phyloP scores from a whole-genome alignment of 2,797 vertebrate species.

The Melanotaenia trifasciata region DNA sequence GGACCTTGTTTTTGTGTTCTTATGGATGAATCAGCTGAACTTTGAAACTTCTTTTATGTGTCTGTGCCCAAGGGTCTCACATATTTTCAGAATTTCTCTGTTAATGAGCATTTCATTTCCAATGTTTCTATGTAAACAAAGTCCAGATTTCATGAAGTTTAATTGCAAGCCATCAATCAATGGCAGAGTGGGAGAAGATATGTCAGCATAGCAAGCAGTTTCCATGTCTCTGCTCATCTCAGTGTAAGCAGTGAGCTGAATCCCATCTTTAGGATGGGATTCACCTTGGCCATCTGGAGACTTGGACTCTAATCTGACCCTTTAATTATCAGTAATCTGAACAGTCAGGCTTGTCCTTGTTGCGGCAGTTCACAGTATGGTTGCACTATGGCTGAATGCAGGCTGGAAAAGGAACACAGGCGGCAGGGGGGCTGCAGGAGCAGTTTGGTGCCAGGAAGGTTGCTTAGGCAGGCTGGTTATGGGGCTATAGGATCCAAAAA shows the following conservation, averaged over 20 bases:
- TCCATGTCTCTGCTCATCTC: slow-evolving; percentile 5
- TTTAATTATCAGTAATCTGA: slow-evolving; percentile 79
- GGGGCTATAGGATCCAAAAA: slow-evolving; percentile 26
- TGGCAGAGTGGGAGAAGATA: background rate
- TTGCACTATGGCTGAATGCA: slow-evolving; percentile 20
- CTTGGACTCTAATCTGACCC: slow-evolving; percentile 67
- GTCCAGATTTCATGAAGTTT: slow-evolving; percentile 15
- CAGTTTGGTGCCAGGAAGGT: slow-evolving; percentile 38
- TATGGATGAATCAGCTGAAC: slow-evolving; percentile 2
- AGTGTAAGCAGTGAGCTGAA: slow-evolving; percentile 34
- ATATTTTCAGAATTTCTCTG: background rate
- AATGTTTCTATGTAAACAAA: slow-evolving; percentile 18
- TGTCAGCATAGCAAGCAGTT: slow-evolving; percentile 7
- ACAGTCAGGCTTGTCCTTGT: slow-evolving; percentile 54
- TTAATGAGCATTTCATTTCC: background rate
- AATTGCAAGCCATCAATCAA: slow-evolving; percentile 23
- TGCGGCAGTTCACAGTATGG: slow-evolving; percentile 28
- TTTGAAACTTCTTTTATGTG: background rate
- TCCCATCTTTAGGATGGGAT: slow-evolving; percentile 48
- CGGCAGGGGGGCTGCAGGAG: slow-evolving; percentile 5
- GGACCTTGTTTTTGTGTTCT: background rate
- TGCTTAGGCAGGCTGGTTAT: slow-evolving; percentile 46
- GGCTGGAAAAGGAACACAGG: slow-evolving; percentile 28
- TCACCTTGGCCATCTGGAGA: slow-evolving; percentile 79
- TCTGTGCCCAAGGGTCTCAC: background rate